Conservation (phyloP, 2,888 invertebrate genomes). For the Eristalis arbustorum region DNA sequence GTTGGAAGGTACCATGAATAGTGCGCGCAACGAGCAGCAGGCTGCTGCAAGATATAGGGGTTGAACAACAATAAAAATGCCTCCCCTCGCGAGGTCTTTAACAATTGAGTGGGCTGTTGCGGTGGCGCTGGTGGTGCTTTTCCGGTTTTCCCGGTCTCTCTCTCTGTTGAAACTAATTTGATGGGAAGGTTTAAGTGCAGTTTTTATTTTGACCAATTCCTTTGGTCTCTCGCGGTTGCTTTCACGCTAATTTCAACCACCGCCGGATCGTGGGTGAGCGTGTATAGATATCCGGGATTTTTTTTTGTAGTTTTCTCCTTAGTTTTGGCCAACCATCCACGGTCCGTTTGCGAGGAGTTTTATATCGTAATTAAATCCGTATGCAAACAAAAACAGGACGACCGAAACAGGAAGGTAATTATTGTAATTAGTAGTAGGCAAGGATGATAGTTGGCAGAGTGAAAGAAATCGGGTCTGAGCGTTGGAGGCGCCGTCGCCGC, state of each 20-base stretch:
- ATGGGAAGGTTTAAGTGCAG: slow-evolving; percentile 57
- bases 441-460: slow-evolving; percentile 52
- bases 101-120: slow-evolving; percentile 34
- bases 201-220: slow-evolving; percentile 12
- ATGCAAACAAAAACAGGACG: slow-evolving; percentile 45
- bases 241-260: slow-evolving; percentile 8
- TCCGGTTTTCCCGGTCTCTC: slow-evolving; percentile 1
- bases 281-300: slow-evolving; percentile 38
- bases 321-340: not conserved
- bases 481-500: not conserved
- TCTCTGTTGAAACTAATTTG: slow-evolving; percentile 48
- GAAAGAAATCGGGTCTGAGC: too few relatives aligned
- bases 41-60: not conserved
- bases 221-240: slow-evolving; percentile 7
- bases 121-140: not conserved
- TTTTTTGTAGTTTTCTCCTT: slow-evolving; percentile 32
- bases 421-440: slow-evolving; percentile 65
- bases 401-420: slow-evolving; percentile 60
- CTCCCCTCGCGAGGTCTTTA: slow-evolving; percentile 32
- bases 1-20: not conserved
- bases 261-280: slow-evolving; percentile 12
- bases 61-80: slow-evolving; percentile 26
- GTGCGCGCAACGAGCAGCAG: not conserved
- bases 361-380: slow-evolving; percentile 67
- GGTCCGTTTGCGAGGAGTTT: not conserved